Percentiles rank a stretch among this genome's conserved stretches.
Conservation (phyloP, 2,888 invertebrate species). For the Stenoptilia bipunctidactyla region DNA sequence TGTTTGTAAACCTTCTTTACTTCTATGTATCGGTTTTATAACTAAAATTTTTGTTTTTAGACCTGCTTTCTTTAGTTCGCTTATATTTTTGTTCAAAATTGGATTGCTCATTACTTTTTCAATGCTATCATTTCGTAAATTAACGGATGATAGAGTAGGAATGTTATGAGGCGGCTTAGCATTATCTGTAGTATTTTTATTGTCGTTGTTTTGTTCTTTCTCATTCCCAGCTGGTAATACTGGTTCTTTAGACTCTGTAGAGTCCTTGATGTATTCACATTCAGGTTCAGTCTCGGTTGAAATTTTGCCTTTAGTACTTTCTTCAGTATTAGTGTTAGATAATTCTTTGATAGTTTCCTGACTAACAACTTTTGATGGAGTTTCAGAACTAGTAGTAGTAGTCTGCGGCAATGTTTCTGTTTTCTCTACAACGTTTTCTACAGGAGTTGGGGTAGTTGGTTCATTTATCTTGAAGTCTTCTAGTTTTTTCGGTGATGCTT, state of each 20-base stretch:
- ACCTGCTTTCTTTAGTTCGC: conserved; percentile 52
- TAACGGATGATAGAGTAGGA: conserved; percentile 40
- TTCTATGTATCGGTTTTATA: conserved; percentile 55
- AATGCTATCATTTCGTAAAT: conserved; percentile 47
- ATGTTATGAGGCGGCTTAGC: conserved; percentile 13
- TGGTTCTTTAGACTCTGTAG: conserved; percentile 56
- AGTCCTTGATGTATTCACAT: too few relatives aligned
- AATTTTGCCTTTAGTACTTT: too few relatives aligned
- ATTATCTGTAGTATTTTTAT: conserved; percentile 11
- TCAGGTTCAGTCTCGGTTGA: too few relatives aligned
- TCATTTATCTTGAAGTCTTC: conserved; percentile 22
- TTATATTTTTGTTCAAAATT: conserved; percentile 50
- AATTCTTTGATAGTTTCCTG: too few relatives aligned
- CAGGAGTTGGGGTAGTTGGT: too few relatives aligned
- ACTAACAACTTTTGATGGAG: conserved; percentile 79
- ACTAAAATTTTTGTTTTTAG: conserved; percentile 62
- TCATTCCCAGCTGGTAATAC: neutral
- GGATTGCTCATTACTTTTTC: conserved; percentile 57
- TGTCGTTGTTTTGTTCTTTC: conserved; percentile 7
- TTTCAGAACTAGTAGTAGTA: conserved; percentile 37
- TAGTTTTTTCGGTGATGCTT: conserved; percentile 44
- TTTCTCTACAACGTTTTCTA: too few relatives aligned
- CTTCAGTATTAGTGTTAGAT: too few relatives aligned
- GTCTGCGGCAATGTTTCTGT: too few relatives aligned
- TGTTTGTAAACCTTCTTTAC: conserved; percentile 35